phyloP scores from a whole-genome alignment of 2,888 invertebrate species.

The Hoplodrina ambigua region DNA sequence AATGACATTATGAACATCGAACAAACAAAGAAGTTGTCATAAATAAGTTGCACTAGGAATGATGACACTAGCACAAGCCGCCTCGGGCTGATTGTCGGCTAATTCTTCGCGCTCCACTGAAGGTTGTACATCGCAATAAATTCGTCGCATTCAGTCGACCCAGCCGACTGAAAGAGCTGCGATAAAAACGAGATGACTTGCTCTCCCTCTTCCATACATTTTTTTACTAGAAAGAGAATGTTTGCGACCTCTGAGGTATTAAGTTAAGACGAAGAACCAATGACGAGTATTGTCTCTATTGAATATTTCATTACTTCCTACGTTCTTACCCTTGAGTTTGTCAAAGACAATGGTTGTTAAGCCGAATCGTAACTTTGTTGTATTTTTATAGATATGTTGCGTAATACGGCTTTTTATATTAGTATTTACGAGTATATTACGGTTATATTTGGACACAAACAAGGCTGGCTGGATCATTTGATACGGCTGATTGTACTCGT shows the following conservation, averaged over 20 bases:
- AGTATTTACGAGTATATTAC: constrained; percentile 47
- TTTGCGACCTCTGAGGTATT: constrained; percentile 67
- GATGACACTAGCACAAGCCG: constrained; percentile 44
- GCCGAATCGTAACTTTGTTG: constrained; percentile 44
- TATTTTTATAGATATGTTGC: constrained; percentile 43
- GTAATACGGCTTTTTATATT: constrained; percentile 52
- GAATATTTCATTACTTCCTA: constrained; percentile 62
- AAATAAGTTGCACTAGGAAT: constrained; percentile 48
- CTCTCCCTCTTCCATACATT: constrained; percentile 74
- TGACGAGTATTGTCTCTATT: constrained; percentile 62
- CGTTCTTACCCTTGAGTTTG: constrained; percentile 40
- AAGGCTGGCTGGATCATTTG: constrained; percentile 15
- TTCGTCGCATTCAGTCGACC: constrained; percentile 85
- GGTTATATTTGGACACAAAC: constrained; percentile 21
- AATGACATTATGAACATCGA: constrained; percentile 18
- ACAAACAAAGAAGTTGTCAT: constrained; percentile 37
- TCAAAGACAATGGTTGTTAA: constrained; percentile 46
- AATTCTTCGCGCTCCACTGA: constrained; percentile 84
- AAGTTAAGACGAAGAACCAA: constrained; percentile 66
- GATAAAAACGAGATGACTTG: constrained; percentile 88
- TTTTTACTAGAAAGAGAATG: constrained; percentile 84
- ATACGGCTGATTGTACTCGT: constrained; percentile 12
- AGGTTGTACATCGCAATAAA: constrained; percentile 88
- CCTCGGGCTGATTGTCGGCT: constrained; percentile 79
- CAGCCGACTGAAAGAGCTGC: constrained; percentile 83